Conservation (phyloP, 2,888 invertebrate species). For the Endotricha flammealis region DNA sequence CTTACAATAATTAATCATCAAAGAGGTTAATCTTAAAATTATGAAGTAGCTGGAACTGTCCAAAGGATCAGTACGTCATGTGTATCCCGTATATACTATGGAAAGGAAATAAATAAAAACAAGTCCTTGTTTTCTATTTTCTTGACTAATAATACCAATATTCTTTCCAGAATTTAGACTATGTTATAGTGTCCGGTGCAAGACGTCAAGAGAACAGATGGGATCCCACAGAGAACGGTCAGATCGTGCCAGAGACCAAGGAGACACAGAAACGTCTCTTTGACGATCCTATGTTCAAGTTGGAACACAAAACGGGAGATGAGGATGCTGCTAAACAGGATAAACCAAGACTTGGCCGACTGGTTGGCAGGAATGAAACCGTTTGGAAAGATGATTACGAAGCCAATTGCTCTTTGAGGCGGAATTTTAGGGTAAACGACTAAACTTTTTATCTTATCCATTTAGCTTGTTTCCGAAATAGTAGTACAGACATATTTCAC, state of each 20-base stretch:
- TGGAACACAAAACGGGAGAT: constrained; percentile 95
- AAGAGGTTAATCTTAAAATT: no score
- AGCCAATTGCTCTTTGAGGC: constrained; percentile 90
- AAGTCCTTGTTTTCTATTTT: no score
- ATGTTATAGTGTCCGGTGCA: constrained; percentile 96
- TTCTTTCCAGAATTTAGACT: constrained; percentile 93
- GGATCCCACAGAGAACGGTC: constrained; percentile 98
- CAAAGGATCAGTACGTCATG: no score
- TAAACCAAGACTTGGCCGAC: constrained; percentile 84
- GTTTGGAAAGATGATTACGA: constrained; percentile 96
- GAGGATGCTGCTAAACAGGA: constrained; percentile 82
- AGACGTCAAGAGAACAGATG: constrained; percentile 97
- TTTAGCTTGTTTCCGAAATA: no score
- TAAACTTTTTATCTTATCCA: constrained; percentile 15
- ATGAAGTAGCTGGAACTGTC: no score
- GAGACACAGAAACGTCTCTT: constrained; percentile 92
- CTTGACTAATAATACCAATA: no score
- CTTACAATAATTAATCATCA: no score
- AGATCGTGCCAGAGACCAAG: constrained; percentile 94
- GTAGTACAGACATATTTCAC: no score
- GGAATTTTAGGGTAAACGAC: constrained; percentile 91
- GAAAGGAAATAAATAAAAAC: no score
- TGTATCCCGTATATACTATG: no score
- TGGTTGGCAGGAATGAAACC: constrained; percentile 87
- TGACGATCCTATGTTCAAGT: constrained; percentile 98